Percentiles rank a stretch among this genome's conserved stretches.
These are phyloP conservation scores for Machaerirhynchus nigripectus DNA, from an alignment of 2,113 vertebrate genomes.

Conservation along the genomic window DNA sequence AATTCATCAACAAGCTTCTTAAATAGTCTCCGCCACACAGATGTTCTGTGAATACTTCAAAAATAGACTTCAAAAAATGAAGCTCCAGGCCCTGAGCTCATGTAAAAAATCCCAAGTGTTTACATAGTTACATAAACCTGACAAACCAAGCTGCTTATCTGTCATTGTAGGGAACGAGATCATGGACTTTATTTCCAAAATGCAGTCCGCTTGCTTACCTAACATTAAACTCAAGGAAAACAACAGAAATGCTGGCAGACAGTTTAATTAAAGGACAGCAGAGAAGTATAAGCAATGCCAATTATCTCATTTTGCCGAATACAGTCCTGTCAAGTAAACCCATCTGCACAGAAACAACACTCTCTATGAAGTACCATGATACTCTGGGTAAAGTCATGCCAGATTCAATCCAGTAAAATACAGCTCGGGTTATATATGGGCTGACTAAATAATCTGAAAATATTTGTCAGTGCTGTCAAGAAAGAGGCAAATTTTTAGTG, in stretches of 20 bases:
- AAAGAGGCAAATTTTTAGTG: background rate
- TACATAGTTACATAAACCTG: background rate
- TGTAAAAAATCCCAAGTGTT: background rate
- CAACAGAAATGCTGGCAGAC: background rate
- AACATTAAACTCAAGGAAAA: background rate
- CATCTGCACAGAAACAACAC: background rate
- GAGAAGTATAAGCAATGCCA: background rate
- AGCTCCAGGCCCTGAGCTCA: background rate
- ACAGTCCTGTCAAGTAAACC: background rate
- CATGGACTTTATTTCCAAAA: background rate
- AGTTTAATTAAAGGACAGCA: background rate
- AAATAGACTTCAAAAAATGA: background rate
- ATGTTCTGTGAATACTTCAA: background rate
- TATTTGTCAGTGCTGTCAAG: background rate
- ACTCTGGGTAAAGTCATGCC: background rate
- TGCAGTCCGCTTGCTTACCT: background rate
- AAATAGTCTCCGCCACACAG: background rate
- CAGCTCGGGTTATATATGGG: background rate
- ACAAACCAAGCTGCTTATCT: background rate
- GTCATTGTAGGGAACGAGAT: background rate
- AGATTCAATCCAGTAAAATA: background rate
- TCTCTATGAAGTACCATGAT: background rate
- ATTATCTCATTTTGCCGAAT: background rate
- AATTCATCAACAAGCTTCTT: background rate
- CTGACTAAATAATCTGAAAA: background rate